Percentiles rank a stretch among this genome's conserved stretches.
These are phyloP conservation scores for Eupelmus urozonus DNA, from an alignment of 2,888 invertebrate species.

Conservation along the genomic window DNA sequence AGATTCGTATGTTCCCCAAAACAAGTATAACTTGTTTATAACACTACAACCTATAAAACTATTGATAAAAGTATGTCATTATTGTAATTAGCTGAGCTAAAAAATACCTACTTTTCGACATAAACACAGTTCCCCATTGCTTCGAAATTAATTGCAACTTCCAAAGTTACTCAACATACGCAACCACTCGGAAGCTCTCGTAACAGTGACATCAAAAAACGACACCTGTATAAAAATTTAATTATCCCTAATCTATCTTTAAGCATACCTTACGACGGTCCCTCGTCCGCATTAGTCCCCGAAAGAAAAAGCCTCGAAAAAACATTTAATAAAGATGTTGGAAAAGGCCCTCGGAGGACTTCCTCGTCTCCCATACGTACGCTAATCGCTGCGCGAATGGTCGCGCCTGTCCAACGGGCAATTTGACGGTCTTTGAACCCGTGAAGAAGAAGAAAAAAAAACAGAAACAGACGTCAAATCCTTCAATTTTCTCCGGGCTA, in stretches of 20 bases:
- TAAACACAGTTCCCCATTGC: too few relatives aligned
- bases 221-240: conserved; percentile 15
- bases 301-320: conserved; percentile 11
- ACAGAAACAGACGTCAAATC: conserved; percentile 28
- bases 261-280: conserved; percentile 37
- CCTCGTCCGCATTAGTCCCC: background rate
- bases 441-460: background rate
- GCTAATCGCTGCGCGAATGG: conserved; percentile 37
- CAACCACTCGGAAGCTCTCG: background rate
- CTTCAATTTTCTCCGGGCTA: conserved; percentile 35
- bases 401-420: conserved; percentile 47
- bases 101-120: too few relatives aligned
- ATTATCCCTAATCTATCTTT: conserved; percentile 46
- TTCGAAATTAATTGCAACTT: too few relatives aligned
- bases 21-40: too few relatives aligned
- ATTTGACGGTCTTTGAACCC: conserved; percentile 59
- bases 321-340: conserved; percentile 52
- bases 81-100: too few relatives aligned
- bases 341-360: conserved; percentile 13
- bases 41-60: too few relatives aligned
- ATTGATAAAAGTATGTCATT: too few relatives aligned
- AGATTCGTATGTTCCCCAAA: too few relatives aligned
- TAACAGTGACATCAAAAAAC: conserved; percentile 41
- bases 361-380: background rate
- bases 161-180: background rate